phyloP scores from a whole-genome alignment of 2,113 vertebrate species.

The Platysternon megacephalum region DNA sequence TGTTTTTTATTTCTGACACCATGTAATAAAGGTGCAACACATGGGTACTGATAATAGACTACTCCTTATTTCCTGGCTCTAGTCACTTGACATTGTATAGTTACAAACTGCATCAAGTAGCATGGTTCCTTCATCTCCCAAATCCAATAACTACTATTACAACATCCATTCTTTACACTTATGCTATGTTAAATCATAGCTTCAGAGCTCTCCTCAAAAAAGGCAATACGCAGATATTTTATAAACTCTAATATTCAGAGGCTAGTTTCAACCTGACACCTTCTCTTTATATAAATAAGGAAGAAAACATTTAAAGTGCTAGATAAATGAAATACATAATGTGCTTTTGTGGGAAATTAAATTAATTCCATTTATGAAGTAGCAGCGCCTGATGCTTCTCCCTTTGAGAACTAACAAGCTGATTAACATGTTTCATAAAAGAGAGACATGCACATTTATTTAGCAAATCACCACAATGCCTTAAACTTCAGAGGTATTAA shows the following conservation, averaged over 20 bases:
- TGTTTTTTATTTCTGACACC: not conserved
- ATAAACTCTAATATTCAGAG: not conserved
- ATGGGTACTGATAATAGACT: not conserved
- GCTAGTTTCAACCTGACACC: not conserved
- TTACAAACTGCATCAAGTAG: not conserved
- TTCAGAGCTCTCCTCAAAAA: not conserved
- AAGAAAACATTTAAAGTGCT: not conserved
- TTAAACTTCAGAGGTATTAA: not conserved
- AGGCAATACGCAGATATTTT: not conserved
- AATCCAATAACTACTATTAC: not conserved
- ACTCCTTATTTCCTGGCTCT: not conserved
- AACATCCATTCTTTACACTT: not conserved
- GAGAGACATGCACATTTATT: not conserved
- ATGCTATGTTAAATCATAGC: not conserved
- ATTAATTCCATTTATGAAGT: not conserved
- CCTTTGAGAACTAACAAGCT: not conserved
- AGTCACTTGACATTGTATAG: not conserved
- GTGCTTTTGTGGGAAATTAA: not conserved
- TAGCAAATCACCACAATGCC: not conserved
- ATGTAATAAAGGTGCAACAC: not conserved
- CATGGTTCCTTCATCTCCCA: not conserved
- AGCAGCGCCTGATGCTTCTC: not conserved
- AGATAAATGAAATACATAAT: not conserved
- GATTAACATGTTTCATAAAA: not conserved
- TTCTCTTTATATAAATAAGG: not conserved